These are phyloP conservation scores for Sardinella longiceps DNA, from an alignment of 2,797 vertebrate species.

Conservation along the genomic window DNA sequence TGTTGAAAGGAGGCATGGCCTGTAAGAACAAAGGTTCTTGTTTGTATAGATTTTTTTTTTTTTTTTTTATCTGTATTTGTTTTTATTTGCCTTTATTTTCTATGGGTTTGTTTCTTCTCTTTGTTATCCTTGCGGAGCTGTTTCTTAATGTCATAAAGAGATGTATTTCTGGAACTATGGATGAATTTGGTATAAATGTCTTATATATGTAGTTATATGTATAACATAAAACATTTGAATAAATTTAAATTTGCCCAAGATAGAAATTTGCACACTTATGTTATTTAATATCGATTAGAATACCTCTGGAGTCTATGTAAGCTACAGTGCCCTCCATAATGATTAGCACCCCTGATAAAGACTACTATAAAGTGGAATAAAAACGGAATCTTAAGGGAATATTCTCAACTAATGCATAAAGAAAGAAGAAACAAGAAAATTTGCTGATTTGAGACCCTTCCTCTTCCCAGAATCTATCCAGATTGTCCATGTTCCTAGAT, in stretches of 20 bases:
- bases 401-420: too few relatives aligned
- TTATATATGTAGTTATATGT: slow-evolving; percentile 57
- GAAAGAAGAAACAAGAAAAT: too few relatives aligned
- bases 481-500: too few relatives aligned
- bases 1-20: slow-evolving; percentile 16
- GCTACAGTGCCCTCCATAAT: too few relatives aligned
- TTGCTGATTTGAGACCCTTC: too few relatives aligned
- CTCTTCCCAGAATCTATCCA: too few relatives aligned
- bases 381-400: too few relatives aligned
- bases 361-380: too few relatives aligned
- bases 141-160: slow-evolving; percentile 41
- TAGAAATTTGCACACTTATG: background rate
- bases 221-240: slow-evolving; percentile 63
- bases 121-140: background rate
- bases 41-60: slow-evolving; percentile 28
- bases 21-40: slow-evolving; percentile 24
- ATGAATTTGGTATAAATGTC: slow-evolving; percentile 51
- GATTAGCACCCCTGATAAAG: too few relatives aligned
- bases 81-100: slow-evolving; percentile 20
- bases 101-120: slow-evolving; percentile 34
- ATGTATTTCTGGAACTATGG: slow-evolving; percentile 42
- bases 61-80: slow-evolving; percentile 24
- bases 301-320: too few relatives aligned
- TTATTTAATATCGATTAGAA: background rate
- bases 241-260: slow-evolving; percentile 59